A percentile compares a stretch with the other conserved stretches of the same genome.
phyloP scores from a whole-genome alignment of 2,113 vertebrate species.

The Noctilio leporinus region DNA sequence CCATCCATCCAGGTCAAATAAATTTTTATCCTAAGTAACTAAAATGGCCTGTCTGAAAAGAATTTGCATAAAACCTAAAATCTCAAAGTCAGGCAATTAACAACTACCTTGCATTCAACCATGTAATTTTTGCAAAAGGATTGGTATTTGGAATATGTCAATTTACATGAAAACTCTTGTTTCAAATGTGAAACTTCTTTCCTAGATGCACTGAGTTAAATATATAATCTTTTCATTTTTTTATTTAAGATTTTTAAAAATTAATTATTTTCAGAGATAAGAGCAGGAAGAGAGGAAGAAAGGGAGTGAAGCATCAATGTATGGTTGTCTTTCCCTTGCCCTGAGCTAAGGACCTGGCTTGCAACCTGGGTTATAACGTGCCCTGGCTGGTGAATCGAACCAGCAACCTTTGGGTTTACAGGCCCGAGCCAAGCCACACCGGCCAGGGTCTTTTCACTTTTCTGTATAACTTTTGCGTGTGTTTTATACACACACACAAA shows the following conservation, averaged over 20 bases:
- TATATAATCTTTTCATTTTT: not conserved
- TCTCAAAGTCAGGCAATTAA: slow-evolving; percentile 23
- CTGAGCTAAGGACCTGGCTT: no score
- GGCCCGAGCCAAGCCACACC: no score
- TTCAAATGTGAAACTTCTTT: slow-evolving; percentile 40
- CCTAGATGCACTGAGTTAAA: not conserved
- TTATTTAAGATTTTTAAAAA: no score
- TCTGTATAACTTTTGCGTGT: not conserved
- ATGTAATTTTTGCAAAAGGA: slow-evolving; percentile 19
- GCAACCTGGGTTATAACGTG: no score
- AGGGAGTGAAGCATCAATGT: no score
- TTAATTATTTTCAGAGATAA: no score
- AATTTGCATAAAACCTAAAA: slow-evolving; percentile 6
- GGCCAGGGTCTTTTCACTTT: not conserved
- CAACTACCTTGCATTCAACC: slow-evolving; percentile 22
- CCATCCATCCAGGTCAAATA: not conserved
- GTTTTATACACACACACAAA: not conserved
- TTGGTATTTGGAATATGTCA: slow-evolving; percentile 23
- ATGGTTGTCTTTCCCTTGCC: no score
- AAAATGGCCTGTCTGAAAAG: slow-evolving; percentile 1
- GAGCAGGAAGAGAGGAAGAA: no score
- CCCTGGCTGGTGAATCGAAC: no score
- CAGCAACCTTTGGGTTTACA: no score
- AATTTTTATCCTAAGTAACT: slow-evolving; percentile 20
- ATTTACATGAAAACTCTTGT: slow-evolving; percentile 32